Conservation (phyloP, 1,140 invertebrate species). For the Bombus polaris region DNA sequence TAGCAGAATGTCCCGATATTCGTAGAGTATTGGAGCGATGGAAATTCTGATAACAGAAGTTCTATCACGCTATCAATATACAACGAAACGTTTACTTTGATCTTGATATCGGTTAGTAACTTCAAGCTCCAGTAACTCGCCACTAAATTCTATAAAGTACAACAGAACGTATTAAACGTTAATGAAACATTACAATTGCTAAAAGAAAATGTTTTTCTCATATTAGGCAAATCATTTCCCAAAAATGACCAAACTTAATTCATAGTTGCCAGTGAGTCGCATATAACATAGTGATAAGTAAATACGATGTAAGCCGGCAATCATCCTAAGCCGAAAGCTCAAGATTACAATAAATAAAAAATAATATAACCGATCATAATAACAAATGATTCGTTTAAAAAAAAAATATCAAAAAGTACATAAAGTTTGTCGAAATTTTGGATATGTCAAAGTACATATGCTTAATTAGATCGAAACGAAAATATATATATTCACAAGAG, state of each 20-base stretch:
- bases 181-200: not conserved
- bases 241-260: no score
- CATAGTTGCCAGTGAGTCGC: no score
- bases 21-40: not conserved
- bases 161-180: no score
- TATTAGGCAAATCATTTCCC: not conserved
- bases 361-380: not conserved
- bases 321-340: not conserved
- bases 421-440: no score
- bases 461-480: not conserved
- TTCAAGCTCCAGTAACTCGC: not conserved
- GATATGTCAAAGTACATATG: not conserved
- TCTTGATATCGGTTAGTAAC: slow-evolving; percentile 24
- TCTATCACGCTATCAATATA: slow-evolving; percentile 1
- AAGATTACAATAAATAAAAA: not conserved
- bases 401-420: not conserved
- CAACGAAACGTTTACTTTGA: slow-evolving; percentile 19
- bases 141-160: not conserved
- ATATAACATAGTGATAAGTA: no score
- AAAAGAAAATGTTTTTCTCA: not conserved
- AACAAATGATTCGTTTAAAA: not conserved
- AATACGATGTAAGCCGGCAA: no score
- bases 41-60: slow-evolving; percentile 17
- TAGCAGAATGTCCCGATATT: not conserved
- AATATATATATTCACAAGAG: not conserved